A percentile compares a stretch with the other conserved stretches of the same genome.
phyloP scores from a whole-genome alignment of 2,888 invertebrate species.

The Diplazon laetatorius region DNA sequence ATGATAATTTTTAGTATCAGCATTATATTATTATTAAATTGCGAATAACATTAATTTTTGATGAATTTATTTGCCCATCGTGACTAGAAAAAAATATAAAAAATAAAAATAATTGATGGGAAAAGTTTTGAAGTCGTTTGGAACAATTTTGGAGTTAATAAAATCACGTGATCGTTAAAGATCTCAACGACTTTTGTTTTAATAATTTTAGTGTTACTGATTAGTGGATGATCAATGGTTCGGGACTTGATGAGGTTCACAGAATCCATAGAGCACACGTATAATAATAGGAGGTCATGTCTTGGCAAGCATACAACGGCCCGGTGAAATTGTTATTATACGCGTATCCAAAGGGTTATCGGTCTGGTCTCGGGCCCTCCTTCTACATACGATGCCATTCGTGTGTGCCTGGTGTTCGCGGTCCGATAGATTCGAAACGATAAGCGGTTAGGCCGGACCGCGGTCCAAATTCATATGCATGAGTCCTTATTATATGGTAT shows the following conservation, averaged over 20 bases:
- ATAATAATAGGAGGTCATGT: slow-evolving; percentile 22
- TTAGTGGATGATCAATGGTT: slow-evolving; percentile 6
- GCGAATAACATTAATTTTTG: no score
- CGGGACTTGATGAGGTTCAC: slow-evolving; percentile 23
- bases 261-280: slow-evolving; percentile 17
- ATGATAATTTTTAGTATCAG: no score
- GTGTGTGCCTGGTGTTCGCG: slow-evolving; percentile 50
- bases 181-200: slow-evolving; percentile 4
- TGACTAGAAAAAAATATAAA: no score
- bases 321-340: slow-evolving; percentile 65
- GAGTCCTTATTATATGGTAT: slow-evolving; percentile 81
- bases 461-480: slow-evolving; percentile 79
- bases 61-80: no score
- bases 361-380: slow-evolving; percentile 52
- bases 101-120: no score
- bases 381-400: slow-evolving; percentile 23
- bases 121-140: no score
- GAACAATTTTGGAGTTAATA: no score
- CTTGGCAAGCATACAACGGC: slow-evolving; percentile 49
- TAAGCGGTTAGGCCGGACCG: slow-evolving; percentile 76
- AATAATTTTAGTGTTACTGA: slow-evolving; percentile 3
- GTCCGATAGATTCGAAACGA: slow-evolving; percentile 76
- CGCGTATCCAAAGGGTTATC: slow-evolving; percentile 74
- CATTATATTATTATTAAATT: no score
- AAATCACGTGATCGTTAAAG: no score